Conservation (phyloP, 2,888 invertebrate species). For the Kuschelorhynchus macadamiae region DNA sequence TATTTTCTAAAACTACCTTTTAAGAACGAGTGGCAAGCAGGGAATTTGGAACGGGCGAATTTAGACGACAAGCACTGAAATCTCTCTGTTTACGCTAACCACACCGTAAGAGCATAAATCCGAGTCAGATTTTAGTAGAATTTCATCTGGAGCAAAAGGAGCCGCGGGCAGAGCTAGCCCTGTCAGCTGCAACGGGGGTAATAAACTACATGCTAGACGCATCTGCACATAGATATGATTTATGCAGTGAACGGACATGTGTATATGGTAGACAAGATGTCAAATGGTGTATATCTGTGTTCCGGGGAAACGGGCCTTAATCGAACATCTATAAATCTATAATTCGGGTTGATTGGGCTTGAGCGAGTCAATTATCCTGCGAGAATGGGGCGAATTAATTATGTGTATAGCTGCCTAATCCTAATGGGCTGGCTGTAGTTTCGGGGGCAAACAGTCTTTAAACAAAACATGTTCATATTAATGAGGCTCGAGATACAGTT, state of each 20-base stretch:
- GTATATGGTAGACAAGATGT: slow-evolving; percentile 41
- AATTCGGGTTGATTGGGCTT: slow-evolving; percentile 38
- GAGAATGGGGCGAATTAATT: slow-evolving; percentile 42
- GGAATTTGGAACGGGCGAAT: no score
- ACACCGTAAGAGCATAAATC: no score
- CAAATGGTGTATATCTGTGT: slow-evolving; percentile 34
- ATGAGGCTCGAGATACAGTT: no score
- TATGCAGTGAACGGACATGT: slow-evolving; percentile 24
- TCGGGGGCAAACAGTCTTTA: not conserved
- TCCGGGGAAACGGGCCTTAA: slow-evolving; percentile 13
- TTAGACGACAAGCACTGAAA: no score
- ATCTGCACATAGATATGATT: slow-evolving; percentile 34
- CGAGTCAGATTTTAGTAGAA: no score
- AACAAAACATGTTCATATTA: no score
- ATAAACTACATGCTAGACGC: slow-evolving; percentile 2
- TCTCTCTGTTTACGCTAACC: no score
- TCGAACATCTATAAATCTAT: slow-evolving; percentile 47
- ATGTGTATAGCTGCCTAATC: slow-evolving; percentile 25
- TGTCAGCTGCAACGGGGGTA: not conserved
- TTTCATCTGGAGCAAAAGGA: no score
- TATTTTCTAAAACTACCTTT: no score
- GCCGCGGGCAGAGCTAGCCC: no score
- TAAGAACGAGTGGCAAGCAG: no score
- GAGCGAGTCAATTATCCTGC: slow-evolving; percentile 41
- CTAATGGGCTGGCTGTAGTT: slow-evolving; percentile 33